Evolutionary conservation across 2,888 invertebrate species (phyloP).

Genomic region (Acrocyrtus sp.): DNA sequence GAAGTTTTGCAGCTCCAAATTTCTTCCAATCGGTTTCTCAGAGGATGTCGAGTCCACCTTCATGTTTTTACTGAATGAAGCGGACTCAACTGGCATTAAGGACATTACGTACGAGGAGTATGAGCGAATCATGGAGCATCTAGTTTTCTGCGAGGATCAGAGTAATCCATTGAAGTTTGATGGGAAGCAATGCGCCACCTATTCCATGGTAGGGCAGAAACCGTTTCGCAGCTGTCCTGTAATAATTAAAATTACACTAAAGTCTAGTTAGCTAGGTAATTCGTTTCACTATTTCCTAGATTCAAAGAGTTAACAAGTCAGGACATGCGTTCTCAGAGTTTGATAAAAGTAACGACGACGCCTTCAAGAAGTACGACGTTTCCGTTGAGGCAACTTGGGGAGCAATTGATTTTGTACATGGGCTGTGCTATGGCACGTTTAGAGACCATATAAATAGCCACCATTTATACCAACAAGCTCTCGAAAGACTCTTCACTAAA

Average conservation of each 20-base stretch:
- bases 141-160: conserved; percentile 13
- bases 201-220: conserved; percentile 18
- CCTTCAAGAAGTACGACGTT: conserved; percentile 47
- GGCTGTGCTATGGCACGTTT: conserved; percentile 54
- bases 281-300: too few relatives aligned
- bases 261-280: too few relatives aligned
- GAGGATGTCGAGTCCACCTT: conserved; percentile 43
- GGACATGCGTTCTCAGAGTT: conserved; percentile 19
- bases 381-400: conserved; percentile 53
- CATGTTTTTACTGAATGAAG: conserved; percentile 45
- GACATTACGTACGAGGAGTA: conserved; percentile 45
- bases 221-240: neutral
- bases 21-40: conserved; percentile 26
- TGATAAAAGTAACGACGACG: conserved; percentile 12
- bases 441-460: conserved; percentile 53
- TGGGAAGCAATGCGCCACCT: conserved; percentile 15
- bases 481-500: conserved; percentile 47
- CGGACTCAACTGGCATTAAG: conserved; percentile 36
- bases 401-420: conserved; percentile 47
- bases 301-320: conserved; percentile 23
- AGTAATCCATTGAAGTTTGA: conserved; percentile 17
- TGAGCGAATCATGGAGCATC: conserved; percentile 25
- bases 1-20: conserved; percentile 22
- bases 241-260: too few relatives aligned
- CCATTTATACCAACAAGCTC: conserved; percentile 55